A percentile compares a stretch with the other conserved stretches of the same genome.
Conservation (phyloP, 2,888 invertebrate genomes). For the Cephalotes varians region DNA sequence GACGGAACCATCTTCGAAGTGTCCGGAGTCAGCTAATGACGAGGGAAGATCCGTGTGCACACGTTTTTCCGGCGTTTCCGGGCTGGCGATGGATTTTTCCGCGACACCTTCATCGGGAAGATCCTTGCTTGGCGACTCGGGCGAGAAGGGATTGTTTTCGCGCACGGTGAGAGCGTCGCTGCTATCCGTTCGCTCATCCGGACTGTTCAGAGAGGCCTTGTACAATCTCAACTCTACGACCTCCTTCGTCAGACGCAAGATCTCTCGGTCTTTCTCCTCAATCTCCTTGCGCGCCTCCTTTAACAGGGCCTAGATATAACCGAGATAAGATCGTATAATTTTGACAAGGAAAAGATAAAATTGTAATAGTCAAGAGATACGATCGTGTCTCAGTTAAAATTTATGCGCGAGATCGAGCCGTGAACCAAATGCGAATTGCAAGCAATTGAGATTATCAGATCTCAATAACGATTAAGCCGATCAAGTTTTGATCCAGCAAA, state of each 20-base stretch:
- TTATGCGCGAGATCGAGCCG: no score
- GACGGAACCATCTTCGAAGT: constrained; percentile 94
- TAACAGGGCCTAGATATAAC: constrained; percentile 87
- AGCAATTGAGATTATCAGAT: no score
- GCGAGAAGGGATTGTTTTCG: constrained; percentile 89
- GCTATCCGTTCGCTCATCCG: constrained; percentile 93
- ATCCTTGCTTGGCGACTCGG: constrained; percentile 87
- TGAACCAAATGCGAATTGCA: no score
- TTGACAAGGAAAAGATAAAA: background rate
- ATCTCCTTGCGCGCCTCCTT: constrained; percentile 92
- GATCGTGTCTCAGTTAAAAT: no score
- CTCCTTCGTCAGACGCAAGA: constrained; percentile 91
- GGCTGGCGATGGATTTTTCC: constrained; percentile 82
- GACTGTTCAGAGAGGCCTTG: constrained; percentile 92
- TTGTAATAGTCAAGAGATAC: background rate
- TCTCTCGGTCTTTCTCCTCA: constrained; percentile 94
- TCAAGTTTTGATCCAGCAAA: no score
- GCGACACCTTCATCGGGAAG: constrained; percentile 85
- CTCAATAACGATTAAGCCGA: no score
- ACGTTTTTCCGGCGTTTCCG: constrained; percentile 87
- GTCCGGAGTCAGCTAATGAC: constrained; percentile 94
- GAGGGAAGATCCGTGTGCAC: constrained; percentile 89
- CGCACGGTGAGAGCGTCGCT: constrained; percentile 91
- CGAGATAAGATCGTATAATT: background rate
- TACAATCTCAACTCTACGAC: constrained; percentile 93